These are phyloP conservation scores for Mimumesa dahlbomi DNA, from an alignment of 2,888 invertebrate species.

Conservation along the genomic window DNA sequence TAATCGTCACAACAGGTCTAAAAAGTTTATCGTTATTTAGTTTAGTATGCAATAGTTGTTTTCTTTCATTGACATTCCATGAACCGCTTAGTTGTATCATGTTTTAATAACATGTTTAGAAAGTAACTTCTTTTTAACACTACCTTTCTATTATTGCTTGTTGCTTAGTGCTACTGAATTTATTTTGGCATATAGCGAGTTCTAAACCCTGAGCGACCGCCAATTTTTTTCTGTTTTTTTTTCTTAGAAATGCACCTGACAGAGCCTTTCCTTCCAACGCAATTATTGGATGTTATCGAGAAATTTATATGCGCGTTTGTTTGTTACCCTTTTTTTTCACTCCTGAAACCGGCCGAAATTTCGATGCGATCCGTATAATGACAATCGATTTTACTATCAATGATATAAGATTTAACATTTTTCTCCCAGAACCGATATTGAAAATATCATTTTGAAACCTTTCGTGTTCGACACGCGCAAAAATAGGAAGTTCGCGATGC, in stretches of 20 bases:
- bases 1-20: slow-evolving; percentile 74
- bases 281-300: slow-evolving; percentile 8
- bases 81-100: slow-evolving; percentile 48
- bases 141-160: slow-evolving; percentile 77
- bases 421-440: slow-evolving; percentile 10
- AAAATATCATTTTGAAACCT: slow-evolving; percentile 22
- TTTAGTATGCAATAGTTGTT: slow-evolving; percentile 60
- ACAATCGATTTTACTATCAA: slow-evolving; percentile 26
- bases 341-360: no score
- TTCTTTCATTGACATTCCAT: slow-evolving; percentile 56
- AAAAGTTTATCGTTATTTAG: slow-evolving; percentile 68
- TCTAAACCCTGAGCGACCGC: slow-evolving; percentile 74
- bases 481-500: slow-evolving; percentile 34
- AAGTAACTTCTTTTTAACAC: slow-evolving; percentile 55
- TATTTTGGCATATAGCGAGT: slow-evolving; percentile 77
- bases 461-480: slow-evolving; percentile 12
- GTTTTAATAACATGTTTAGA: slow-evolving; percentile 51
- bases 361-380: slow-evolving; percentile 7
- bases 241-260: slow-evolving; percentile 61
- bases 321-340: slow-evolving; percentile 29
- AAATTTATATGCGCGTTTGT: slow-evolving; percentile 23
- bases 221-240: slow-evolving; percentile 37
- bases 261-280: slow-evolving; percentile 24
- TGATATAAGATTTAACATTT: slow-evolving; percentile 12
- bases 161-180: slow-evolving; percentile 76